A percentile compares a stretch with the other conserved stretches of the same genome.
Evolutionary conservation across 2,888 invertebrate genomes (phyloP).

Genomic region (Heliconius ismenius): DNA sequence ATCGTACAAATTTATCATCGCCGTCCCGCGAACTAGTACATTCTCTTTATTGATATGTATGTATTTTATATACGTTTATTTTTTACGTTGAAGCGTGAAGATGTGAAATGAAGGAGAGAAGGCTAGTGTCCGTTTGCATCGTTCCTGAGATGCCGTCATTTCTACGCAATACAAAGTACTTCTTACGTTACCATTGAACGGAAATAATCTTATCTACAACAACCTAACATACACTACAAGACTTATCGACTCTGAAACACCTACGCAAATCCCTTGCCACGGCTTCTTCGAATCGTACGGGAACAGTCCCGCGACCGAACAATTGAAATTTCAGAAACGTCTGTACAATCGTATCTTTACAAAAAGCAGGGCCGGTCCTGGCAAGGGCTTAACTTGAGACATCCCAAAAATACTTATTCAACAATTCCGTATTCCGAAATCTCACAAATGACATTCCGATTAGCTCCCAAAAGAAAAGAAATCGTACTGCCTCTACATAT

Average conservation of each 20-base stretch:
- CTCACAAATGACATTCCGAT: slow-evolving; percentile 72
- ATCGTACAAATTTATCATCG: slow-evolving; percentile 59
- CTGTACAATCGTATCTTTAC: slow-evolving; percentile 40
- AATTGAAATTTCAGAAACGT: slow-evolving; percentile 40
- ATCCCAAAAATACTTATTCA: slow-evolving; percentile 59
- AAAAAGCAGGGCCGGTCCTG: slow-evolving; percentile 43
- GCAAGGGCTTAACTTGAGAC: slow-evolving; percentile 55
- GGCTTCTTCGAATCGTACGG: slow-evolving; percentile 40
- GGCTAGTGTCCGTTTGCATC: slow-evolving; percentile 75
- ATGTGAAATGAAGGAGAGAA: slow-evolving; percentile 59
- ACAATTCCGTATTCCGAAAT: slow-evolving; percentile 70
- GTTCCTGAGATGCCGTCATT: slow-evolving; percentile 74
- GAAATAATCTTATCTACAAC: slow-evolving; percentile 71
- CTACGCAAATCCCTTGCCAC: slow-evolving; percentile 55
- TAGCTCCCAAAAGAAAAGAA: slow-evolving; percentile 73
- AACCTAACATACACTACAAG: slow-evolving; percentile 71
- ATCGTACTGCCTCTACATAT: slow-evolving; percentile 62
- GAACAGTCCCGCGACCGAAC: slow-evolving; percentile 43
- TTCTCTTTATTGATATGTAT: slow-evolving; percentile 78
- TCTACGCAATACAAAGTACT: slow-evolving; percentile 54
- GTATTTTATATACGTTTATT: slow-evolving; percentile 69
- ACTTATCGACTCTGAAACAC: slow-evolving; percentile 64
- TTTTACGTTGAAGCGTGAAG: slow-evolving; percentile 61
- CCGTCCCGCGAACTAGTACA: slow-evolving; percentile 69
- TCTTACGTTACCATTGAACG: slow-evolving; percentile 75